Conservation (phyloP, 2,797 vertebrate species). For the Ctenochaetus hawaiiensis region DNA sequence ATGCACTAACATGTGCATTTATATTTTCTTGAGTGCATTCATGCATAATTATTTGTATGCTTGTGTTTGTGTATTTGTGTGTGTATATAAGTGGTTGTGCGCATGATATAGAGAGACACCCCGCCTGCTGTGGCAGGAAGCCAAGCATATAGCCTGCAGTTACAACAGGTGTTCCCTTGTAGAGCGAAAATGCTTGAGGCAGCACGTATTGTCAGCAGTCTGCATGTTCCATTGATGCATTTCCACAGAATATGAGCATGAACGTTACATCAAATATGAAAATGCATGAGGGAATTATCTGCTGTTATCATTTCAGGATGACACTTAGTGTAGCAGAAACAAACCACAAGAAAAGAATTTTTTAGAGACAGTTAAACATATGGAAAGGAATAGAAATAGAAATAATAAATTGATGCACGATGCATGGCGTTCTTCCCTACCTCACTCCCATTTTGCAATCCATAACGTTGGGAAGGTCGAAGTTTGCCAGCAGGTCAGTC, state of each 20-base stretch:
- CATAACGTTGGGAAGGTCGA: conserved; percentile 95
- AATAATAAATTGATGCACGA: background rate
- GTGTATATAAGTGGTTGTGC: conserved; percentile 40
- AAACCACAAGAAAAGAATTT: background rate
- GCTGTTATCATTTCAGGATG: background rate
- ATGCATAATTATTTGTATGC: conserved; percentile 24
- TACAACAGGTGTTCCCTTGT: conserved; percentile 80
- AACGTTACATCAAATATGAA: background rate
- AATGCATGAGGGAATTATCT: background rate
- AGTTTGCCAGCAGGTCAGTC: conserved; percentile 92
- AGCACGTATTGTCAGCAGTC: background rate
- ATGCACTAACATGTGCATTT: conserved; percentile 8
- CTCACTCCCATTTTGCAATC: conserved; percentile 99
- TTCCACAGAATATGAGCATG: background rate
- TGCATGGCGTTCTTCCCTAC: conserved; percentile 71
- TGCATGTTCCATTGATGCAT: conserved; percentile 15
- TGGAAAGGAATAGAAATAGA: background rate
- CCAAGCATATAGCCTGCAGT: conserved; percentile 73
- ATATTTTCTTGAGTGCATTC: conserved; percentile 15
- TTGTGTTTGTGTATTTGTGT: conserved; percentile 19
- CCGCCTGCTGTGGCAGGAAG: conserved; percentile 80
- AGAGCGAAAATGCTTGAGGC: conserved; percentile 45
- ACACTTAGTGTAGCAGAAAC: background rate
- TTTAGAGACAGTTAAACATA: background rate
- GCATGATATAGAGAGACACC: conserved; percentile 51